Evolutionary conservation across 2,113 vertebrate genomes (phyloP).

Genomic region (Mohoua ochrocephala): DNA sequence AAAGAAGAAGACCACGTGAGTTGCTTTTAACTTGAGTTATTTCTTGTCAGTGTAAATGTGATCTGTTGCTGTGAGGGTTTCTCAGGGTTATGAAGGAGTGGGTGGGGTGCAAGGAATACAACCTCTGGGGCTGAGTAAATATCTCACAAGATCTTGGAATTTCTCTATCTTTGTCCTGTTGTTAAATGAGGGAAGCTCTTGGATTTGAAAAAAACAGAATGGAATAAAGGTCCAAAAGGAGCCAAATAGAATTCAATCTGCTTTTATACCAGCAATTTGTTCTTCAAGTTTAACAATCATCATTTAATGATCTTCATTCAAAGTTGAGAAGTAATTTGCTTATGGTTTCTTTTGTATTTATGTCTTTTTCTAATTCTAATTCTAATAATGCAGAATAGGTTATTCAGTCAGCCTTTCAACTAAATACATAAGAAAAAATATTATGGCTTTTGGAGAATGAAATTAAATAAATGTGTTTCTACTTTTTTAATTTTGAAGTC

Average conservation of each 20-base stretch:
- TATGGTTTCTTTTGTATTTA: background rate
- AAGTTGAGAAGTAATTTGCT: background rate
- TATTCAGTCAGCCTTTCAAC: background rate
- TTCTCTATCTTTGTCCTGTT: background rate
- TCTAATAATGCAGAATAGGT: background rate
- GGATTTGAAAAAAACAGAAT: background rate
- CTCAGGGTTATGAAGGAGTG: background rate
- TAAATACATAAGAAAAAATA: background rate
- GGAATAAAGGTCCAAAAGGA: background rate
- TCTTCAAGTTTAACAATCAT: background rate
- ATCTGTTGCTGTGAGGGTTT: background rate
- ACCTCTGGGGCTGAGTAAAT: background rate
- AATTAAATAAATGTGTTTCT: background rate
- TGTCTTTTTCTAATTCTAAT: background rate
- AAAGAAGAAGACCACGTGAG: slow-evolving; percentile 53
- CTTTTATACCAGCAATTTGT: background rate
- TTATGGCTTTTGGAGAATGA: background rate
- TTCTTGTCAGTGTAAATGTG: background rate
- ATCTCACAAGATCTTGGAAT: background rate
- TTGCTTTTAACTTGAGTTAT: slow-evolving; percentile 14
- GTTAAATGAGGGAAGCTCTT: background rate
- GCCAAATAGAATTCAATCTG: background rate
- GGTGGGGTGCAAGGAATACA: background rate
- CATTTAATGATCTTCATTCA: background rate
- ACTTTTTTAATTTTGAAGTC: background rate